Conservation (phyloP, 1,140 invertebrate species). For the Geopemphigus sp. region DNA sequence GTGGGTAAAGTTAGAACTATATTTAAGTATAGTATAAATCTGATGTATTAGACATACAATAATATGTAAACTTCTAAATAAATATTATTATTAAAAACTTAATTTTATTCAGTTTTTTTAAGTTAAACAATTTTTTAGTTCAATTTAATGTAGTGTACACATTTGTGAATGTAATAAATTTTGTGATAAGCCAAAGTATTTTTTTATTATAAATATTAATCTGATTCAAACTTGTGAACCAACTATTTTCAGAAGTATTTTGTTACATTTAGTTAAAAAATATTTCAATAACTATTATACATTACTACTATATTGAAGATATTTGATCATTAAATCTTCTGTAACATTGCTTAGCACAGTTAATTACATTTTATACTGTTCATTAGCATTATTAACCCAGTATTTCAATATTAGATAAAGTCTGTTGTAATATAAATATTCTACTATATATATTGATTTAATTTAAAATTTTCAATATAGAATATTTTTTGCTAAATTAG, state of each 20-base stretch:
- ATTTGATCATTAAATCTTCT: too few species aligned
- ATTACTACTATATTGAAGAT: too few species aligned
- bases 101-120: not conserved
- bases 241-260: not conserved
- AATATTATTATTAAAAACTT: not conserved
- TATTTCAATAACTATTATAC: too few species aligned
- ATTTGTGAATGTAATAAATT: slow-evolving; percentile 44
- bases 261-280: not conserved
- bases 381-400: too few species aligned
- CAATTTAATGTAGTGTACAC: slow-evolving; percentile 18
- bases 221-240: not conserved
- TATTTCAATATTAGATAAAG: too few species aligned
- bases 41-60: slow-evolving; percentile 19
- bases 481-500: too few species aligned
- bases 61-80: not conserved
- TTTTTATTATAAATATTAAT: slow-evolving; percentile 13
- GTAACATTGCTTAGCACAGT: too few species aligned
- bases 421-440: too few species aligned
- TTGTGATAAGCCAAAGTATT: slow-evolving; percentile 28
- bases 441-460: too few species aligned
- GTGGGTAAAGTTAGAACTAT: not conserved
- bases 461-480: too few species aligned
- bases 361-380: too few species aligned
- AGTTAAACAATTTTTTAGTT: slow-evolving; percentile 26
- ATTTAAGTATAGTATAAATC: slow-evolving; percentile 20